Evolutionary conservation across 2,888 invertebrate species (phyloP).

Genomic region (Eupelmus urozonus): DNA sequence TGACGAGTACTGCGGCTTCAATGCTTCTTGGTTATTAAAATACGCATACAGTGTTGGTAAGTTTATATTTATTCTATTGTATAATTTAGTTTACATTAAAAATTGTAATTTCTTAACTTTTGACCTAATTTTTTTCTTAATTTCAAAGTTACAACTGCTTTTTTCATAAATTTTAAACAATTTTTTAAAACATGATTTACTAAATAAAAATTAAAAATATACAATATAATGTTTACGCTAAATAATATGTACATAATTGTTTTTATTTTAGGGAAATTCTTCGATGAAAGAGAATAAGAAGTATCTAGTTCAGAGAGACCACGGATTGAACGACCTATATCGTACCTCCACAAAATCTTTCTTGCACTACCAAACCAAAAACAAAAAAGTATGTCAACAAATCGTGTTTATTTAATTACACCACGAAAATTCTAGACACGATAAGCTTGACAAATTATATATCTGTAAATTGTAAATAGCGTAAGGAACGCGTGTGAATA

Average conservation of each 20-base stretch:
- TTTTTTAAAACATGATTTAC: not conserved
- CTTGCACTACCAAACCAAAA: constrained; percentile 5
- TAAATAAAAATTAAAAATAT: no score
- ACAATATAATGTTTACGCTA: no score
- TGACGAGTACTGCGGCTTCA: constrained; percentile 12
- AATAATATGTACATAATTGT: not conserved
- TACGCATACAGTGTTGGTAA: no score
- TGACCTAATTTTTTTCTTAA: no score
- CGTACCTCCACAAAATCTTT: constrained; percentile 8
- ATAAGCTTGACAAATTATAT: not conserved
- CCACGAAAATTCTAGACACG: no score
- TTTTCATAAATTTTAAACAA: not conserved
- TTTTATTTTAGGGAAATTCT: constrained; percentile 21
- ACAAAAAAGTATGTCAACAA: not conserved
- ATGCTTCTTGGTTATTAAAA: constrained; percentile 20
- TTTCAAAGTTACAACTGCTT: no score
- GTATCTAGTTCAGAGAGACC: not conserved
- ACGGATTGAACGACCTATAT: not conserved
- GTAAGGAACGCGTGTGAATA: constrained; percentile 46
- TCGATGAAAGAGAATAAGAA: not conserved
- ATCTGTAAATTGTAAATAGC: constrained; percentile 47
- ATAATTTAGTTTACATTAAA: no score
- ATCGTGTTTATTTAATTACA: no score
- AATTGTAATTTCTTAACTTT: no score
- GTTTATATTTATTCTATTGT: no score